Base-by-base conservation (phyloP, 2,113 vertebrate species). In the Castor canadensis region DNA sequence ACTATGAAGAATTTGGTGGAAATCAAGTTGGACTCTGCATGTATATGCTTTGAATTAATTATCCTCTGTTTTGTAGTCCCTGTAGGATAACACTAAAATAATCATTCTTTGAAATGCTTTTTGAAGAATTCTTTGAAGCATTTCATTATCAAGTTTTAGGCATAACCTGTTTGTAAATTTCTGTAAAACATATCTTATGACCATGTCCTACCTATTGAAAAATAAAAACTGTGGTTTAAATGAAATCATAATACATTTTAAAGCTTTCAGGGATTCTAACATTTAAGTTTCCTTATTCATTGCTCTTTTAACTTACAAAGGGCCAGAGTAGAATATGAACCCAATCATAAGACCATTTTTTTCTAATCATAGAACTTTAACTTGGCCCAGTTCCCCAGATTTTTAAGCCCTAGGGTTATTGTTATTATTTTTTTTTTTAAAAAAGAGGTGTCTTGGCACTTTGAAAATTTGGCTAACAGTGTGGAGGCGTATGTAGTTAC, bases 121-220 rank as follows among this genome's bases (percentile, higher is more conserved):
- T 60, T 81, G n/a, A 62, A 85, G 82, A 89, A 77, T 75, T 87
- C 45, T 90, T 84, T 90, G 66, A 93, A 94, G 73, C 45, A 47
- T 28, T 79, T 82, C 17, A 60, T 40, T 87, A 26, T 89, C 20
- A 58, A 79, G 10, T 75, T 87, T 83, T 89, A 66, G 49, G 45
- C 3, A 30, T 52, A 89, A 77, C 19, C 10, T 87, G 24, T 92
- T 89, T 79, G 62, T 73, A 80, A 71, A 84, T 87, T 90, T 94
- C 28, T 87, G 40, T 0, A 89, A 38, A 96, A 49, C 40, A 13
- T 62, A 38, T 71, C 30, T 40, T 89, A n/a, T 85, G 30, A 94
- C 1, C 28, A 77, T 77, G 20, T 77, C 88, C 24, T 56, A 5
- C 79, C 60, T 60, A 9, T 81, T 73, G 75, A 86, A 94, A 95